Conservation (phyloP, 2,113 vertebrate genomes). For the Urocitellus parryii region DNA sequence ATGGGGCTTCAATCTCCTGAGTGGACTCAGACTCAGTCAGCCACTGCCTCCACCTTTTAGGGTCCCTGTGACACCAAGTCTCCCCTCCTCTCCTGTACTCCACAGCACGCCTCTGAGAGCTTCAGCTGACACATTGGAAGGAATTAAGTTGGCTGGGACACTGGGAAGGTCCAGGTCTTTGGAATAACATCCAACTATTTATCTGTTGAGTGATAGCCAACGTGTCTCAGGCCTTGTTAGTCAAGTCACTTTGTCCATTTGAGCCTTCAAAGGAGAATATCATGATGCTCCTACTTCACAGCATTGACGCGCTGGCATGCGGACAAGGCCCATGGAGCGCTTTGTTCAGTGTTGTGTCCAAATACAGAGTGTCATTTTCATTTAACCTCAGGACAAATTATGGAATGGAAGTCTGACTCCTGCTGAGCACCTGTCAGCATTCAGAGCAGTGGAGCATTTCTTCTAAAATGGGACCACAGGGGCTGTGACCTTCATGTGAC, state of each 20-base stretch:
- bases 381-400: neutral
- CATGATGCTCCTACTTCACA: neutral
- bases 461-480: neutral
- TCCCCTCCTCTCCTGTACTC: too few species aligned
- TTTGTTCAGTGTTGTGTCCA: neutral
- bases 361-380: neutral
- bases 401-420: neutral
- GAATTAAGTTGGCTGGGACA: neutral
- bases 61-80: too few species aligned
- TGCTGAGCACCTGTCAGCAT: neutral
- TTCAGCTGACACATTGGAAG: neutral
- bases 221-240: neutral
- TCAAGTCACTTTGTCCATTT: neutral
- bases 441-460: neutral
- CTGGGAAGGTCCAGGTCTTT: neutral
- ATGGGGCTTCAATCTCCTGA: neutral
- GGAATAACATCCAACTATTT: neutral
- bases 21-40: neutral
- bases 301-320: too few species aligned
- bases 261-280: neutral
- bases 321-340: too few species aligned
- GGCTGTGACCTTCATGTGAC: neutral
- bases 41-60: too few species aligned
- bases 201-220: neutral
- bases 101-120: neutral